Evolutionary conservation across 2,113 vertebrate species (phyloP).

Genomic region (Zonotrichia leucophrys): DNA sequence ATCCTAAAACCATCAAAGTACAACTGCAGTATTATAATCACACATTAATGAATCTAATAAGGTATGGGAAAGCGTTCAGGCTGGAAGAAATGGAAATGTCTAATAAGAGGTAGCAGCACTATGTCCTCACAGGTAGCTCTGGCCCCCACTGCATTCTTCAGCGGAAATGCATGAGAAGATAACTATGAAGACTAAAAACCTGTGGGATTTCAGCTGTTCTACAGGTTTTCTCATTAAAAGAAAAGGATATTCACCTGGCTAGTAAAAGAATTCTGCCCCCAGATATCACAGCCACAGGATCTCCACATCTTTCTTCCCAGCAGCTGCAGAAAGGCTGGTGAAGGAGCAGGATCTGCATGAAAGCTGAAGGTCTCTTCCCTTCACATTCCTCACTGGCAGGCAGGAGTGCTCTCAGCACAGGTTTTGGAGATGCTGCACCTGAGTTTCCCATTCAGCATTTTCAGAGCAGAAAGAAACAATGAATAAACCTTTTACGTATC

Average conservation of each 20-base stretch:
- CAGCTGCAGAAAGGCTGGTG: neutral
- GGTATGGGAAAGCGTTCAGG: neutral
- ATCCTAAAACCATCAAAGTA: neutral
- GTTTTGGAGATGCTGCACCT: neutral
- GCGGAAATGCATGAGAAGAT: neutral
- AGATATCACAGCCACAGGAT: neutral
- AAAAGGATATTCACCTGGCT: neutral
- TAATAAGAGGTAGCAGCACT: neutral
- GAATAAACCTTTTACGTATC: neutral
- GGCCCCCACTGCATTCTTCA: neutral
- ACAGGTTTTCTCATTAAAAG: neutral
- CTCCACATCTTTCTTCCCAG: neutral
- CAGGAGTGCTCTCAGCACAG: fast-evolving
- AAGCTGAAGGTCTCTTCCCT: neutral
- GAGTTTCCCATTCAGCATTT: neutral
- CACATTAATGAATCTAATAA: neutral
- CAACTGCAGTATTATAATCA: neutral
- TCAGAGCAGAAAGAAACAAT: neutral
- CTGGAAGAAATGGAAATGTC: neutral
- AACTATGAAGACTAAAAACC: neutral
- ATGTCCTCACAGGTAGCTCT: neutral
- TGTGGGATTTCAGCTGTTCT: neutral
- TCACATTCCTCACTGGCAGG: neutral
- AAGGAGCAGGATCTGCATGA: neutral
- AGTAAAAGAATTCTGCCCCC: neutral